Evolutionary conservation across 2,888 invertebrate genomes (phyloP), one percentile per base, ranked within the genome.

Genomic region (Sceliomorpha sp.): DNA sequence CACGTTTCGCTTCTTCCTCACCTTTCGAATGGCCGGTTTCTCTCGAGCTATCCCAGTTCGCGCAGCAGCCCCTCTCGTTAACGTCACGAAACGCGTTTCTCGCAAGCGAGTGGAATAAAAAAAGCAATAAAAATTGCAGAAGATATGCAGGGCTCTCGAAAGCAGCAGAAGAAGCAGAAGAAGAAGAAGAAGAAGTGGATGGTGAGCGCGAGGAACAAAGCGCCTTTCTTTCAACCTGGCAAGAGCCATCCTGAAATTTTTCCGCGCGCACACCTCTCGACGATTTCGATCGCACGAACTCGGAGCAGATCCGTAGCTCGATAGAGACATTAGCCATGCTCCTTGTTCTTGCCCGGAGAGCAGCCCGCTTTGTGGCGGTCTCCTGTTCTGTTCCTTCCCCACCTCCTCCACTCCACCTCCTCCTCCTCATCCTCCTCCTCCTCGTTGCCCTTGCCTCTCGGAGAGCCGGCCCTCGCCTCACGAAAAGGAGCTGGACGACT

Each of bases 311-410:
- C 47, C 63, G 59, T 53, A 40, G 44, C 68, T 70, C 73, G 76
- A 78, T 77, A 77, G 74, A 78, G 75, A 78, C 75, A 74, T 78
- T 74, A 76, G 76, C 63, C 55, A 74, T 72, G 78, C 73, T 73
- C 64, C 77, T 72, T 75, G 77, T 78, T 75, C 73, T 78, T 78
- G 68, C 74, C 50, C 60, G 40, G 47, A 58, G 48, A n/a, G n/a
- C n/a, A 48, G 56, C 39, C 53, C 55, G 73, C 69, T 70, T 75
- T 69, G 68, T 76, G 40, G 64, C 71, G 60, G 45, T 48, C 69
- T 50, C 20, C 45, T 48, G 36, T n/a, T n/a, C n/a, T n/a, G n/a
- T n/a, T n/a, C n/a, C n/a, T n/a, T n/a, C n/a, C n/a, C n/a, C n/a
- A n/a, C n/a, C n/a, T n/a, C n/a, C n/a, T n/a, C n/a, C n/a, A n/a